phyloP scores from a whole-genome alignment of 2,888 invertebrate genomes.

The Caenorhabditis sp. region DNA sequence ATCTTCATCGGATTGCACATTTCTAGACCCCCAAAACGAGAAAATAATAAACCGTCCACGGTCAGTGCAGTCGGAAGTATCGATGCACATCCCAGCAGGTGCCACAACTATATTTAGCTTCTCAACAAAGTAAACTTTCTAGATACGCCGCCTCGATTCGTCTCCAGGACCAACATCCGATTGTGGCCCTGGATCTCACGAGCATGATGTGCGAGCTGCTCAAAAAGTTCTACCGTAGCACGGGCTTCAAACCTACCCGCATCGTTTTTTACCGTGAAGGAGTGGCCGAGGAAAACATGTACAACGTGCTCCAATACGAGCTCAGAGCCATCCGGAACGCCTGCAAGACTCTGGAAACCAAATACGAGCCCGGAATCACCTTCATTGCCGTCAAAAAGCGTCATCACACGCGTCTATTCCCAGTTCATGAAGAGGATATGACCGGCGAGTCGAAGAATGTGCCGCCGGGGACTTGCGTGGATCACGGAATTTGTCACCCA shows the following conservation, averaged over 20 bases:
- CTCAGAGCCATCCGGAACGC: conserved; percentile 75
- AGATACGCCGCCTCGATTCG: too few relatives aligned
- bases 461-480: conserved; percentile 75
- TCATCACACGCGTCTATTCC: conserved; percentile 75
- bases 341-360: conserved; percentile 70
- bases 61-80: too few relatives aligned
- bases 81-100: too few relatives aligned
- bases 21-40: conserved; percentile 86
- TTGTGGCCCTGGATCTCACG: too few relatives aligned
- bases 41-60: too few relatives aligned
- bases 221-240: conserved; percentile 63
- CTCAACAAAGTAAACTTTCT: too few relatives aligned
- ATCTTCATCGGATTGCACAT: conserved; percentile 92
- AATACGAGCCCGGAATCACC: conserved; percentile 77
- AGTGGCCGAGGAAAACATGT: conserved; percentile 77
- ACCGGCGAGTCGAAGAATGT: conserved; percentile 74
- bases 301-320: conserved; percentile 76
- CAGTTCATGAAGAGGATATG: conserved; percentile 66
- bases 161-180: too few relatives aligned
- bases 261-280: conserved; percentile 79
- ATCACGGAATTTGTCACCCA: conserved; percentile 72
- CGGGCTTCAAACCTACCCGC: conserved; percentile 71
- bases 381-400: conserved; percentile 76
- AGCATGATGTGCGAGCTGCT: conserved; percentile 70
- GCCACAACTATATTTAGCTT: too few relatives aligned